phyloP scores from a whole-genome alignment of 2,113 vertebrate genomes.

The Sturnus vulgaris region DNA sequence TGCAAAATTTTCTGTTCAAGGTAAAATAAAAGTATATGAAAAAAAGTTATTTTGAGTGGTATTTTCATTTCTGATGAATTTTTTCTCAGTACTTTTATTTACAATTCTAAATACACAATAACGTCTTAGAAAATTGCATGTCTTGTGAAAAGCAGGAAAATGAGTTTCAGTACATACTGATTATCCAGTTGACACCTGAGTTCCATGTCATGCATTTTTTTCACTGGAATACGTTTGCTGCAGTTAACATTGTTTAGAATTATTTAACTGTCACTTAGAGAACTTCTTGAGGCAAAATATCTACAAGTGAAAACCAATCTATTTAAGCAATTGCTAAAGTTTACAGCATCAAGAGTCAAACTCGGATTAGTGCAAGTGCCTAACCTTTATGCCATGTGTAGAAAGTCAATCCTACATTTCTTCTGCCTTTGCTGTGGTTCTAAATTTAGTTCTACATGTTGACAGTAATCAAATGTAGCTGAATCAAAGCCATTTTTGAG shows the following conservation, averaged over 20 bases:
- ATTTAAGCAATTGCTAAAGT: background rate
- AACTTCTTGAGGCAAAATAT: background rate
- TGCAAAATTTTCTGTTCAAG: slow-evolving; percentile 59
- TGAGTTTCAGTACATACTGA: background rate
- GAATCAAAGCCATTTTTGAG: background rate
- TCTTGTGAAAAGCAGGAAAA: background rate
- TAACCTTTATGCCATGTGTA: background rate
- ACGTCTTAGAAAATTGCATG: background rate
- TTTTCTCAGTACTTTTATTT: background rate
- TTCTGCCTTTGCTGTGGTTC: background rate
- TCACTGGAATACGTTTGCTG: background rate
- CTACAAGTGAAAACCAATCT: background rate
- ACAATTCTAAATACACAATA: background rate
- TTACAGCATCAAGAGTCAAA: background rate
- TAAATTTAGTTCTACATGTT: background rate
- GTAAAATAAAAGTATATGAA: slow-evolving; percentile 74
- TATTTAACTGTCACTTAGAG: background rate
- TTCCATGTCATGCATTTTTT: background rate
- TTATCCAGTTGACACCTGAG: background rate
- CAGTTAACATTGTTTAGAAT: background rate
- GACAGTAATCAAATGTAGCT: background rate
- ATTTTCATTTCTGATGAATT: slow-evolving; percentile 37
- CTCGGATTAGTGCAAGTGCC: background rate
- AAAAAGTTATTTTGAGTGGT: slow-evolving; percentile 48
- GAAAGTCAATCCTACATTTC: background rate